These are phyloP conservation scores for Liparis tanakae DNA, from an alignment of 2,797 vertebrate genomes.

Conservation along the genomic window DNA sequence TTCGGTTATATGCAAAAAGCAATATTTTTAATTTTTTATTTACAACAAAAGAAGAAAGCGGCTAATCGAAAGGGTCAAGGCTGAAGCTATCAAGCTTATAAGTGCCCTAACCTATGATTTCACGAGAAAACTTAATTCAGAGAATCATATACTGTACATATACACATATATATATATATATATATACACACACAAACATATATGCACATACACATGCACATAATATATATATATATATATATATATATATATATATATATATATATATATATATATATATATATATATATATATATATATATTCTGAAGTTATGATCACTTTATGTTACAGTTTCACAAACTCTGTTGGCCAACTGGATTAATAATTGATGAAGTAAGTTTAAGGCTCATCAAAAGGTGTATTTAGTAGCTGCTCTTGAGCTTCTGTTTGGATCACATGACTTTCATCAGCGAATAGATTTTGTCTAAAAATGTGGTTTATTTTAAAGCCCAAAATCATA, in stretches of 20 bases:
- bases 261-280: neutral
- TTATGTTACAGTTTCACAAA: neutral
- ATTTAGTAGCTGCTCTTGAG: neutral
- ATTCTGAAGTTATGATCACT: neutral
- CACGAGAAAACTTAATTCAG: too few relatives aligned
- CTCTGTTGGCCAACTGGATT: neutral
- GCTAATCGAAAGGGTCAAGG: too few relatives aligned
- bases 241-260: neutral
- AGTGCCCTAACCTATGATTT: too few relatives aligned
- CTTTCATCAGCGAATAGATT: neutral
- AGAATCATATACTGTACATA: too few relatives aligned
- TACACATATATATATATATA: too few relatives aligned
- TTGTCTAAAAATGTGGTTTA: neutral
- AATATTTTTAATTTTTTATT: too few relatives aligned
- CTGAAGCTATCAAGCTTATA: too few relatives aligned
- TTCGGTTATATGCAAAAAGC: too few relatives aligned
- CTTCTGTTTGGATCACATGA: neutral
- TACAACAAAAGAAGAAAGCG: too few relatives aligned
- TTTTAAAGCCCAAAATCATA: too few relatives aligned
- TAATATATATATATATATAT: neutral
- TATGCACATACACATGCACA: too few relatives aligned
- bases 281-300: neutral
- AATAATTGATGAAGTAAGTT: neutral
- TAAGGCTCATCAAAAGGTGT: neutral
- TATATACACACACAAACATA: too few relatives aligned